phyloP scores from a whole-genome alignment of 1,140 invertebrate genomes.

The Protaetia brevitarsis region DNA sequence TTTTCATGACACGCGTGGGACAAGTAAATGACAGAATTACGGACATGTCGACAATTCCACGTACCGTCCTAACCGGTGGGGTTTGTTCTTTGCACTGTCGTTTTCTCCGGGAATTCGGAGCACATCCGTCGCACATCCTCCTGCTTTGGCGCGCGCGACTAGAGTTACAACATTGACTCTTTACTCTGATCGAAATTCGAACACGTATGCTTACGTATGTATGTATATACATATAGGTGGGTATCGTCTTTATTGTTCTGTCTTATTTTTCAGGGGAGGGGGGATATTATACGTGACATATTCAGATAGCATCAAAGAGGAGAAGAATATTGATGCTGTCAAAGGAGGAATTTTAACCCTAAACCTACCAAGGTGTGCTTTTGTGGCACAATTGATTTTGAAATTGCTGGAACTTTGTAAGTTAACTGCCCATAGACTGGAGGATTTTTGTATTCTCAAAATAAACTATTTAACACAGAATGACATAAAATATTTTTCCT shows the following conservation, averaged over 20 bases:
- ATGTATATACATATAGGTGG: too few relatives aligned
- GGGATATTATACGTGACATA: neutral
- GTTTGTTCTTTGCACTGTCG: neutral
- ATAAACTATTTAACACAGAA: too few relatives aligned
- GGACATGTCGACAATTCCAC: neutral
- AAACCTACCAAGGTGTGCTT: too few relatives aligned
- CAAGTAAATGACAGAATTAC: slow-evolving; percentile 1
- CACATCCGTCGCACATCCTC: neutral
- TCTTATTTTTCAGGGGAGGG: neutral
- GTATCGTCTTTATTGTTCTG: neutral
- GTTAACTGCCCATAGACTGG: too few relatives aligned
- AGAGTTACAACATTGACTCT: neutral
- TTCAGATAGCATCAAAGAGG: too few relatives aligned
- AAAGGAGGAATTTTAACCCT: too few relatives aligned
- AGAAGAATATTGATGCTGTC: too few relatives aligned
- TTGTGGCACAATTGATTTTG: too few relatives aligned
- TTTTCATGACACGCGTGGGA: neutral
- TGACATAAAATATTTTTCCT: too few relatives aligned
- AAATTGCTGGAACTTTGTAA: too few relatives aligned
- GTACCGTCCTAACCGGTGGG: neutral
- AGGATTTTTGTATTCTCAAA: too few relatives aligned
- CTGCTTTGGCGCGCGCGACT: neutral
- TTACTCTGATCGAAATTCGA: neutral
- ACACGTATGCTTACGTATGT: neutral
- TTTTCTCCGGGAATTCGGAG: neutral